These are phyloP conservation scores for Rambutsinella grinnellia DNA, from an alignment of 2,888 invertebrate genomes.

Conservation along the genomic window DNA sequence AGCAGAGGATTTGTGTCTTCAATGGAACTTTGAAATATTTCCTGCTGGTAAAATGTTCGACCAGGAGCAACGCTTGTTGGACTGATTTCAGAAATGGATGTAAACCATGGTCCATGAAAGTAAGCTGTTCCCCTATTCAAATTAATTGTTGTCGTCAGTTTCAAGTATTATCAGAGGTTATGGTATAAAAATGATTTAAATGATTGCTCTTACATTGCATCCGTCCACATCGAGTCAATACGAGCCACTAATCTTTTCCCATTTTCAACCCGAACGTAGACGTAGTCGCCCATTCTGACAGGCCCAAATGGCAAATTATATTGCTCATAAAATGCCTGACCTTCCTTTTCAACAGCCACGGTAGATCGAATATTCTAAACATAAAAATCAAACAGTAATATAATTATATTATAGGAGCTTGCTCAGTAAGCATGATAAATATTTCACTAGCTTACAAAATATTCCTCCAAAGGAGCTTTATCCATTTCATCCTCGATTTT, in stretches of 20 bases:
- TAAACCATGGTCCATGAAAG: constrained; percentile 94
- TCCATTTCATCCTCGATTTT: constrained; percentile 83
- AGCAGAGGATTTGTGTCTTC: constrained; percentile 93
- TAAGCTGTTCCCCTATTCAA: constrained; percentile 85
- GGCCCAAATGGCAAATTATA: constrained; percentile 87
- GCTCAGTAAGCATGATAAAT: not conserved
- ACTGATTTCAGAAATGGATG: constrained; percentile 88
- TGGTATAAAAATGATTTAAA: not conserved
- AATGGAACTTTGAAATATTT: constrained; percentile 89
- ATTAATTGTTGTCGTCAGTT: too few relatives aligned
- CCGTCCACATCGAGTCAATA: constrained; percentile 95
- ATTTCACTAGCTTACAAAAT: constrained; percentile 77
- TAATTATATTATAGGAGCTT: constrained; percentile 7
- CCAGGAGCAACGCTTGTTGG: constrained; percentile 75
- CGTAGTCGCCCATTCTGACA: constrained; percentile 92
- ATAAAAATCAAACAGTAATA: constrained; percentile 67
- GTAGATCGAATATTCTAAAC: constrained; percentile 87
- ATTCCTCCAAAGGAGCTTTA: constrained; percentile 85
- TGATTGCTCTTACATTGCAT: constrained; percentile 78
- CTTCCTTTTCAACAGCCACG: constrained; percentile 78
- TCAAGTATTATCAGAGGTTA: not conserved
- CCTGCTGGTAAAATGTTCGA: constrained; percentile 91
- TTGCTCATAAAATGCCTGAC: constrained; percentile 92
- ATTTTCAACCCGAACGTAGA: constrained; percentile 92
- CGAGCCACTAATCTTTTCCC: constrained; percentile 93